These are phyloP conservation scores for Aleadryas rufinucha DNA, from an alignment of 2,113 vertebrate genomes.

Conservation along the genomic window DNA sequence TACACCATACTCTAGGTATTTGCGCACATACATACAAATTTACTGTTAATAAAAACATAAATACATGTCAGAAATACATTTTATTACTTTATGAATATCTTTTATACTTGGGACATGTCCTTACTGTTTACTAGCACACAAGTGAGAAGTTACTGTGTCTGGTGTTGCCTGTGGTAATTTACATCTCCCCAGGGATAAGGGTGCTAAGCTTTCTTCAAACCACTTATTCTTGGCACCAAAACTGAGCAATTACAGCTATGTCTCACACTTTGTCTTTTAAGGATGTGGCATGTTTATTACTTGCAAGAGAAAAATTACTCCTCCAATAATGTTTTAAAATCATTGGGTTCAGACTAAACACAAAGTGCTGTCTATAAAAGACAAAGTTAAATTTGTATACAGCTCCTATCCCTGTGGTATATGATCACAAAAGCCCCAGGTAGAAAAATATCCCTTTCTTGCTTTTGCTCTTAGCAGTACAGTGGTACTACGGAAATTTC, in stretches of 20 bases:
- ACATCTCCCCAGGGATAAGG: slow-evolving; percentile 2
- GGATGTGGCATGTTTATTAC: slow-evolving; percentile 28
- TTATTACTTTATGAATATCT: background rate
- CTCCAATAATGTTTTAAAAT: background rate
- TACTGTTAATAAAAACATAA: background rate
- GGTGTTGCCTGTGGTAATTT: background rate
- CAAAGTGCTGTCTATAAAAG: background rate
- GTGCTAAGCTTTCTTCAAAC: slow-evolving; percentile 22
- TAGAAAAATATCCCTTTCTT: background rate
- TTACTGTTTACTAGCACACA: background rate
- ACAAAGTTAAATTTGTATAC: background rate
- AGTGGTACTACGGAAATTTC: background rate
- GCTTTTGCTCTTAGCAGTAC: background rate
- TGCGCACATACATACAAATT: background rate
- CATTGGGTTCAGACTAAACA: background rate
- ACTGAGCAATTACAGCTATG: background rate
- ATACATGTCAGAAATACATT: background rate
- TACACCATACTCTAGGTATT: background rate
- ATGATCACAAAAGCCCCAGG: background rate
- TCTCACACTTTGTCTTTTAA: slow-evolving; percentile 27
- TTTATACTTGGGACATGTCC: background rate
- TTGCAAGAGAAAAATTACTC: slow-evolving; percentile 12
- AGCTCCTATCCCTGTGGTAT: background rate
- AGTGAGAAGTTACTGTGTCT: background rate
- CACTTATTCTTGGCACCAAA: slow-evolving; percentile 30